Conservation (phyloP, 2,797 vertebrate genomes). For the Merluccius polli region DNA sequence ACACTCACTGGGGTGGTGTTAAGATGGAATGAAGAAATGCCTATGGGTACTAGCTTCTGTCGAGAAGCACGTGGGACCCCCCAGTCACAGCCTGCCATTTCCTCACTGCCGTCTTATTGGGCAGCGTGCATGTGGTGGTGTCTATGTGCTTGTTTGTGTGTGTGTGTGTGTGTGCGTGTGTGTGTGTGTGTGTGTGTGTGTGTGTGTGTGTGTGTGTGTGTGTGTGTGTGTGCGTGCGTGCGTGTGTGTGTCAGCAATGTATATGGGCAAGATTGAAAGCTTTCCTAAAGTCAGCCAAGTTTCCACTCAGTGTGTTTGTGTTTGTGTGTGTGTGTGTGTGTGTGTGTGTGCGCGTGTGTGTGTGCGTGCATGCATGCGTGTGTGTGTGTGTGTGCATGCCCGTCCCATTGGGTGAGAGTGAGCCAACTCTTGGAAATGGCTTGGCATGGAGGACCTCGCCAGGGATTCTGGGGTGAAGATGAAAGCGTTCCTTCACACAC, state of each 20-base stretch:
- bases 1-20: constrained; percentile 21
- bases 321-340: not conserved
- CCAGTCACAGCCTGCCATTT: constrained; percentile 70
- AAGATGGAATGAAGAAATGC: constrained; percentile 40
- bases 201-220: constrained; percentile 12
- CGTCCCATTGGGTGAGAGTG: constrained; percentile 59
- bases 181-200: constrained; percentile 1
- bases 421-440: constrained; percentile 73
- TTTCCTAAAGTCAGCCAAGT: constrained; percentile 3
- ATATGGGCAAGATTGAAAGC: not conserved
- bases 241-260: constrained; percentile 3
- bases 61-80: constrained; percentile 55
- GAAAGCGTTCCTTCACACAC: constrained; percentile 69
- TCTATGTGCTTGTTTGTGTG: constrained; percentile 5
- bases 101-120: constrained; percentile 56
- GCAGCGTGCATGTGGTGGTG: constrained; percentile 36
- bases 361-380: constrained; percentile 29
- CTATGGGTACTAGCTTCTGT: constrained; percentile 53
- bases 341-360: constrained; percentile 5
- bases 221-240: constrained; percentile 7
- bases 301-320: constrained; percentile 21
- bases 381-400: constrained; percentile 17
- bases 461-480: constrained; percentile 68
- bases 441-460: constrained; percentile 67
- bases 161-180: constrained; percentile 9